Percentiles rank a stretch among this genome's conserved stretches.
Evolutionary conservation across 2,797 vertebrate genomes (phyloP).

Genomic region (Phrynocephalus forsythii): DNA sequence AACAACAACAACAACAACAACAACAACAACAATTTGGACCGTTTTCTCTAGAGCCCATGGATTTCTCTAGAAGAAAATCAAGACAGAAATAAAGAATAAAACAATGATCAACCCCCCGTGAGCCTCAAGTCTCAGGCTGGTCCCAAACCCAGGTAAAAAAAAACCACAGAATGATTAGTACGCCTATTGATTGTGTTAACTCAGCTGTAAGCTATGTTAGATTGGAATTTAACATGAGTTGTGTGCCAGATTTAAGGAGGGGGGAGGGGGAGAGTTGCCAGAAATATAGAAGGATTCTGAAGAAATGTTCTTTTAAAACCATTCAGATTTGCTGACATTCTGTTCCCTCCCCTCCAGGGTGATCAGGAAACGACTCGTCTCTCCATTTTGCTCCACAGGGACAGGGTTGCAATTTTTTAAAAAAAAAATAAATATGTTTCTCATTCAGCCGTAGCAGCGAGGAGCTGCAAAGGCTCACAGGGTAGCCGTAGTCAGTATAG

Average conservation of each 20-base stretch:
- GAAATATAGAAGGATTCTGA: conserved; percentile 39
- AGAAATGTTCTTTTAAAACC: conserved; percentile 43
- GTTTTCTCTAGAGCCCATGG: no score
- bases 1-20: no score
- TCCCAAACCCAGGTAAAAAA: not conserved
- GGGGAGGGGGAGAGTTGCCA: conserved; percentile 14
- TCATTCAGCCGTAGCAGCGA: conserved; percentile 39
- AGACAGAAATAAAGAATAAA: not conserved
- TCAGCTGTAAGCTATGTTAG: not conserved
- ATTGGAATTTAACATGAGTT: conserved; percentile 21
- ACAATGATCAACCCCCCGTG: not conserved
- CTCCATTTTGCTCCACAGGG: conserved; percentile 33
- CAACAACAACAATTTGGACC: no score
- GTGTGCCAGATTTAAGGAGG: not conserved
- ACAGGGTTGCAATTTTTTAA: conserved; percentile 25
- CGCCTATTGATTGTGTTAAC: conserved; percentile 25
- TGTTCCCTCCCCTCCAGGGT: conserved; percentile 21
- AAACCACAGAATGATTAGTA: not conserved
- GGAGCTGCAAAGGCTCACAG: conserved; percentile 39
- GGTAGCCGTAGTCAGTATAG: not conserved
- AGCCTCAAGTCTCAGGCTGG: not conserved
- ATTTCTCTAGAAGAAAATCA: no score
- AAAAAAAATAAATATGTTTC: conserved; percentile 24
- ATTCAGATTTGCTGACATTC: conserved; percentile 27
- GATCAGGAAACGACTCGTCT: conserved; percentile 48